Conservation (phyloP, 1,140 invertebrate genomes). For the Macrosteles quadrilineatus region DNA sequence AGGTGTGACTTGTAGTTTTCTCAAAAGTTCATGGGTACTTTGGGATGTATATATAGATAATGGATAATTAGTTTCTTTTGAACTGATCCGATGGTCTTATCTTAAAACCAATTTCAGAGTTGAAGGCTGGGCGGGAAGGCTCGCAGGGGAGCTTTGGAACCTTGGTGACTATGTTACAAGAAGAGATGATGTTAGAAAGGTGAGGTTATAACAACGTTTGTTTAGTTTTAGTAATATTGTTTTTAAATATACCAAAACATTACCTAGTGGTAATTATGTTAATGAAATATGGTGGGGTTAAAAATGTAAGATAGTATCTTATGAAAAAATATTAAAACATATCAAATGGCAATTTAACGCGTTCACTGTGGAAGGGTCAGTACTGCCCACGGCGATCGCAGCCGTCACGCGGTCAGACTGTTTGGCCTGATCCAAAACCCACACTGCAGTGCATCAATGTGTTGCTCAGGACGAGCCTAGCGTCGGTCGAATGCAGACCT, state of each 20-base stretch:
- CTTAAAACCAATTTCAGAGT: constrained; percentile 53
- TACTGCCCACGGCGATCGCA: too few species aligned
- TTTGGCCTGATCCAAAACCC: too few species aligned
- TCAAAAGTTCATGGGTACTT: too few species aligned
- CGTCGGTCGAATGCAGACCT: too few species aligned
- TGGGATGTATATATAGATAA: too few species aligned
- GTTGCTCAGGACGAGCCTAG: too few species aligned
- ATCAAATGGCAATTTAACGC: background rate
- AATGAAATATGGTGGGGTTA: background rate
- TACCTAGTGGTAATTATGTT: background rate
- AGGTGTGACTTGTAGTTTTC: too few species aligned
- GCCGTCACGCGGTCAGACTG: too few species aligned
- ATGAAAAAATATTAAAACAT: background rate
- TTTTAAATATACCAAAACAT: background rate
- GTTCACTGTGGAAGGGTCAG: background rate
- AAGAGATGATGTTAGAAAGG: constrained; percentile 67
- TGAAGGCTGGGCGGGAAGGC: constrained; percentile 68
- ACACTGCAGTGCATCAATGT: too few species aligned
- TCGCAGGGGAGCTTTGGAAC: constrained; percentile 69
- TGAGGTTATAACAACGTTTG: constrained; percentile 47
- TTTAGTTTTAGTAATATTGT: background rate
- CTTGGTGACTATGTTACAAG: constrained; percentile 71
- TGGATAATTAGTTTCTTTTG: too few species aligned
- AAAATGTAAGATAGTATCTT: background rate
- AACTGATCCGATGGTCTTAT: too few species aligned